phyloP scores from a whole-genome alignment of 1,140 invertebrate species.

The Gerris buenoi region DNA sequence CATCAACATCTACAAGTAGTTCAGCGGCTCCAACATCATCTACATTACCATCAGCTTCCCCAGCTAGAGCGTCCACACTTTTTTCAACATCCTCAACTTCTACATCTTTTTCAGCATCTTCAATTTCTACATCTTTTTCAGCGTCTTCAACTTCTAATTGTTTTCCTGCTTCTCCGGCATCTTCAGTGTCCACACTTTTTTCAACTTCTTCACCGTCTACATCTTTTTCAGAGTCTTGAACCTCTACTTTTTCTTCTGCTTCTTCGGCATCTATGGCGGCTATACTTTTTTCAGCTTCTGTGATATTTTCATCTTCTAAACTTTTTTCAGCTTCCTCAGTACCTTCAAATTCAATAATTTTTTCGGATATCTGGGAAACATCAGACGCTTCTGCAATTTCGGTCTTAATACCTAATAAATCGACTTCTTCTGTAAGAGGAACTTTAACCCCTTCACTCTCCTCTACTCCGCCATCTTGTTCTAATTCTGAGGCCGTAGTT shows the following conservation, averaged over 20 bases:
- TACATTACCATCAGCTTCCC: no score
- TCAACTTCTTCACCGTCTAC: not conserved
- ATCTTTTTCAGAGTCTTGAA: not conserved
- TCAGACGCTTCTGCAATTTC: not conserved
- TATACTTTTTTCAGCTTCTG: not conserved
- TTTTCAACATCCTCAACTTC: no score
- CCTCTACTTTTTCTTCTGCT: not conserved
- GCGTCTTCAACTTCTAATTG: not conserved
- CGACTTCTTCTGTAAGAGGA: not conserved
- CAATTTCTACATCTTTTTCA: conserved; percentile 16
- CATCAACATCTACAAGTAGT: no score
- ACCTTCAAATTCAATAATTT: not conserved
- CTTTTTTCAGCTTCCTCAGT: not conserved
- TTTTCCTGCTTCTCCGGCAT: not conserved
- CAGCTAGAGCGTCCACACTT: no score
- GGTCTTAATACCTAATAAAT: not conserved
- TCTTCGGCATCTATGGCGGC: not conserved
- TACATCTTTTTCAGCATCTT: not conserved
- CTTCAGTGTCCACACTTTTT: not conserved
- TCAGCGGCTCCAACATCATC: no score
- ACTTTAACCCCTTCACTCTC: not conserved
- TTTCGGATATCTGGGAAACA: not conserved
- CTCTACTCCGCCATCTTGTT: not conserved
- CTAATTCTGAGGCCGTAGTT: not conserved
- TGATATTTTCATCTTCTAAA: not conserved